A percentile compares a stretch with the other conserved stretches of the same genome.
Evolutionary conservation across 2,888 invertebrate genomes (phyloP).

Genomic region (Odontothrips loti): DNA sequence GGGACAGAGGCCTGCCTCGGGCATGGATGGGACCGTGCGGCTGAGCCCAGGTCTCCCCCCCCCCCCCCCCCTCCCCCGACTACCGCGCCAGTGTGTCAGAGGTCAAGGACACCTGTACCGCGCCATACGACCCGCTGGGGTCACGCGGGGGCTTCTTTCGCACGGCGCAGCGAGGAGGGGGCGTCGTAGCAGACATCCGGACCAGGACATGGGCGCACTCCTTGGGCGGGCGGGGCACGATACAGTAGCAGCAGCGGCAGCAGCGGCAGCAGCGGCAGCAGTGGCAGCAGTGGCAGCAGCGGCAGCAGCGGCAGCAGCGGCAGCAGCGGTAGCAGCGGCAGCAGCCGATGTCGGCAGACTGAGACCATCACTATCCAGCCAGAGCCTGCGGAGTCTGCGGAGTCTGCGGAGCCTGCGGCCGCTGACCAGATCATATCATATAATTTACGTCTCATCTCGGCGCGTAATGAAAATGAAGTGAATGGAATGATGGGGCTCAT

Average conservation of each 20-base stretch:
- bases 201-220: too few species aligned
- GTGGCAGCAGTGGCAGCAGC: too few species aligned
- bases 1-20: not conserved
- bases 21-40: not conserved
- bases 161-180: not conserved
- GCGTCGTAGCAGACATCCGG: not conserved
- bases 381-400: too few species aligned
- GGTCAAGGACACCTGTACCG: conserved; percentile 14
- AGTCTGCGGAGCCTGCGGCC: too few species aligned
- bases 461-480: conserved; percentile 6
- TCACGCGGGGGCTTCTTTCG: not conserved
- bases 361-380: too few species aligned
- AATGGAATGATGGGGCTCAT: not conserved
- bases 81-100: not conserved
- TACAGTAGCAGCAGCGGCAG: too few species aligned
- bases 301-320: too few species aligned
- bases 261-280: too few species aligned
- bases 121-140: not conserved
- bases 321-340: too few species aligned
- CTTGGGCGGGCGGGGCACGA: too few species aligned
- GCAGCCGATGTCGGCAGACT: too few species aligned
- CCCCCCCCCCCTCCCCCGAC: not conserved
- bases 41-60: not conserved
- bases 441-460: not conserved
- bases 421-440: too few species aligned